These are phyloP conservation scores for Meta bourneti DNA, from an alignment of 2,888 invertebrate genomes.

Conservation along the genomic window DNA sequence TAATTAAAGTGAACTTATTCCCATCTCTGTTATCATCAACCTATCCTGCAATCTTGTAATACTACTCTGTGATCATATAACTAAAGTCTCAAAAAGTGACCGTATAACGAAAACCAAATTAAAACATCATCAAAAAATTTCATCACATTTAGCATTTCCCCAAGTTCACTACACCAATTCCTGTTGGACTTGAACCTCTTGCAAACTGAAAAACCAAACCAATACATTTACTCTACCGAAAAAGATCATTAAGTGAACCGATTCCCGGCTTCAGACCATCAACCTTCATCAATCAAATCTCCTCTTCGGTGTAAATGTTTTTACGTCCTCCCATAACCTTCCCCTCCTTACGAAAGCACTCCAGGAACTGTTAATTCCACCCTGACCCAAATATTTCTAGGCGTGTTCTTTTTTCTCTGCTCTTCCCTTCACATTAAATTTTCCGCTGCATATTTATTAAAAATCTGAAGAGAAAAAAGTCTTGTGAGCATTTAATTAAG, in stretches of 20 bases:
- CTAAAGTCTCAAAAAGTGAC: too few relatives aligned
- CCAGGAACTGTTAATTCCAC: neutral
- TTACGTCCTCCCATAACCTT: neutral
- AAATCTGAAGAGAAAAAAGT: neutral
- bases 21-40: too few relatives aligned
- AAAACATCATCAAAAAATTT: too few relatives aligned
- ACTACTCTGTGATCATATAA: too few relatives aligned
- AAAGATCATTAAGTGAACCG: neutral
- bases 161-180: neutral
- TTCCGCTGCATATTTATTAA: neutral
- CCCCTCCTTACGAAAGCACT: neutral
- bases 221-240: neutral
- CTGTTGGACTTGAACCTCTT: neutral
- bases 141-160: too few relatives aligned
- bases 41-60: too few relatives aligned
- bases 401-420: neutral
- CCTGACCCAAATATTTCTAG: neutral
- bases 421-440: neutral
- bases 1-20: too few relatives aligned
- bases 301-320: conserved; percentile 7
- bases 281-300: conserved; percentile 13
- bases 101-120: too few relatives aligned
- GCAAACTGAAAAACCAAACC: neutral
- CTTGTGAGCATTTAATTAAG: conserved; percentile 4
- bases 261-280: neutral